These are phyloP conservation scores for Plectrocnemia conspersa DNA, from an alignment of 1,140 invertebrate species.

Conservation along the genomic window DNA sequence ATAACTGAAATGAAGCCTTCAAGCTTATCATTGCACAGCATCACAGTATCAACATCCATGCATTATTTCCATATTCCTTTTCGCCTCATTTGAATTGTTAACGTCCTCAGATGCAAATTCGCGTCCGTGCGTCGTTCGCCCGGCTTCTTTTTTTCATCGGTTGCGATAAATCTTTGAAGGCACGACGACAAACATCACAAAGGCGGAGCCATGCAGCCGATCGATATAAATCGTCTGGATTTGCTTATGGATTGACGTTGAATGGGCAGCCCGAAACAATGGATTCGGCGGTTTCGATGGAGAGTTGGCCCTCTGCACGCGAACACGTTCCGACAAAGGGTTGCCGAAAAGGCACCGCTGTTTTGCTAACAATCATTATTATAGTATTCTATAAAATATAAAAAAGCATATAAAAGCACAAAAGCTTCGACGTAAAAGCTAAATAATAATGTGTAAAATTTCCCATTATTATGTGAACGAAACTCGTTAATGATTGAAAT, in stretches of 20 bases:
- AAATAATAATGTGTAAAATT: too few relatives aligned
- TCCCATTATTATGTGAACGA: too few relatives aligned
- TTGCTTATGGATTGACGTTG: slow-evolving; percentile 12
- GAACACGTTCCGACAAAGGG: slow-evolving; percentile 6
- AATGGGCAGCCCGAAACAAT: slow-evolving; percentile 16
- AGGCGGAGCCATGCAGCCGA: slow-evolving; percentile 4
- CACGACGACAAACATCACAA: slow-evolving; percentile 3
- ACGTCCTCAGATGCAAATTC: slow-evolving; percentile 25
- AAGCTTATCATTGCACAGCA: too few relatives aligned
- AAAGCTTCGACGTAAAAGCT: too few relatives aligned
- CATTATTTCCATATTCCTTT: too few relatives aligned
- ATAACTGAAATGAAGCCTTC: too few relatives aligned
- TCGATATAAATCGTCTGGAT: slow-evolving; percentile 20
- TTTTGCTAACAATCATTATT: too few relatives aligned
- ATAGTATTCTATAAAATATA: too few relatives aligned
- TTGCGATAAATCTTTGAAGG: not conserved
- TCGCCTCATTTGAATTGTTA: slow-evolving; percentile 18
- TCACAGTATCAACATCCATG: too few relatives aligned
- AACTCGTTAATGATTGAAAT: too few relatives aligned
- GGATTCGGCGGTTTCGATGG: not conserved
- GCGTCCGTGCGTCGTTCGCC: not conserved
- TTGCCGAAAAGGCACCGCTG: not conserved
- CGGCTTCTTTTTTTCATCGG: slow-evolving; percentile 9
- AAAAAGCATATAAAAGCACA: too few relatives aligned
- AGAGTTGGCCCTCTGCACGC: too few relatives aligned